phyloP scores from a whole-genome alignment of 2,888 invertebrate species.

The Alloscopus bannaensis region DNA sequence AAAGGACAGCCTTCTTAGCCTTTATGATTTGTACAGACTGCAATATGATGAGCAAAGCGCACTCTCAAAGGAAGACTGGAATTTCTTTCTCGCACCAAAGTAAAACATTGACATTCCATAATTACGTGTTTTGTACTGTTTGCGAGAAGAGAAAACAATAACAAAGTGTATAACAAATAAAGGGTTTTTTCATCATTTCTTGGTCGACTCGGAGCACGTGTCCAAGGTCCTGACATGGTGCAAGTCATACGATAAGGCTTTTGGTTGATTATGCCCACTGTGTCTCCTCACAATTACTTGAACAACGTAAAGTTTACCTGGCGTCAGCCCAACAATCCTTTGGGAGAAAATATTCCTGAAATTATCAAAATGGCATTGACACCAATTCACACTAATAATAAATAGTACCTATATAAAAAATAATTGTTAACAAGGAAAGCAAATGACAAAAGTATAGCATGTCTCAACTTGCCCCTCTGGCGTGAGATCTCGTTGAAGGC shows the following conservation, averaged over 20 bases:
- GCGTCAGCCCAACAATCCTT: slow-evolving; percentile 77
- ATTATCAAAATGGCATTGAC: too few relatives aligned
- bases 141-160: slow-evolving; percentile 3
- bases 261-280: too few relatives aligned
- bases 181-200: slow-evolving; percentile 13
- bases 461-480: slow-evolving; percentile 62
- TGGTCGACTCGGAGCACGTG: slow-evolving; percentile 71
- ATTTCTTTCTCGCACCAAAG: slow-evolving; percentile 39
- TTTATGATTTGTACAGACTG: slow-evolving; percentile 33
- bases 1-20: slow-evolving; percentile 3
- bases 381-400: too few relatives aligned
- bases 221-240: slow-evolving; percentile 77
- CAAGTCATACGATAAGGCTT: slow-evolving; percentile 79
- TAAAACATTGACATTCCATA: slow-evolving; percentile 1
- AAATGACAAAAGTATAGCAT: background rate
- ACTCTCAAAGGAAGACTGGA: slow-evolving; percentile 40
- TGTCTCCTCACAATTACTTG: slow-evolving; percentile 79
- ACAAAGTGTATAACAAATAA: slow-evolving; percentile 17
- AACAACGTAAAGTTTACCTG: slow-evolving; percentile 78
- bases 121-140: background rate
- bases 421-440: too few relatives aligned
- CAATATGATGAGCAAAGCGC: slow-evolving; percentile 52
- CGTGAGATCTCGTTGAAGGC: slow-evolving; percentile 74
- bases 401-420: too few relatives aligned
- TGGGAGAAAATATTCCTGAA: slow-evolving; percentile 78